Conservation (phyloP, 2,888 invertebrate genomes). For the Bhutanitis thaidina region DNA sequence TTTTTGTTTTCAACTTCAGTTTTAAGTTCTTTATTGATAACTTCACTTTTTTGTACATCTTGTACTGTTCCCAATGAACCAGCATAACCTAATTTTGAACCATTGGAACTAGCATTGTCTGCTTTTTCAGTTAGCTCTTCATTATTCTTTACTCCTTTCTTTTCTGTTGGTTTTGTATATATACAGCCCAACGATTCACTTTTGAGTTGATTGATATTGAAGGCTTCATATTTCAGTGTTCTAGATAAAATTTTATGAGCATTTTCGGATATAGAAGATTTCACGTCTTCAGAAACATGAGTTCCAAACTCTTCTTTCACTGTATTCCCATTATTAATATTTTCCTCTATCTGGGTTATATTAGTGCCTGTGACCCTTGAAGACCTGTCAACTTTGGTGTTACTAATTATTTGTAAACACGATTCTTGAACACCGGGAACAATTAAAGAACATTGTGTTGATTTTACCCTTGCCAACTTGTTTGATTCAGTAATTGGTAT, state of each 20-base stretch:
- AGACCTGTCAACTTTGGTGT: neutral
- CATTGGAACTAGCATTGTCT: slow-evolving; percentile 44
- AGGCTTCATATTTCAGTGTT: neutral
- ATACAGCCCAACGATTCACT: neutral
- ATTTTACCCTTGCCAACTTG: neutral
- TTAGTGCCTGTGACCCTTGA: neutral
- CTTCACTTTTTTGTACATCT: slow-evolving; percentile 38
- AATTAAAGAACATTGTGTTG: neutral
- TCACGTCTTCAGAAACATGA: neutral
- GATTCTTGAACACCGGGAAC: too few species aligned
- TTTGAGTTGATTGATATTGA: neutral
- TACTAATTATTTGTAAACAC: too few species aligned
- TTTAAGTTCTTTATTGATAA: too few species aligned
- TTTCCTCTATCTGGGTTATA: too few species aligned
- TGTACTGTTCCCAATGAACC: slow-evolving; percentile 41
- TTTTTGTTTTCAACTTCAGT: slow-evolving; percentile 17
- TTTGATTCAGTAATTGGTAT: neutral
- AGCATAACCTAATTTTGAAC: slow-evolving; percentile 53
- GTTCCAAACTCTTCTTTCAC: neutral
- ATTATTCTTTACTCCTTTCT: neutral
- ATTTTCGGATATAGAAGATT: too few species aligned
- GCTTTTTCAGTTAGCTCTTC: slow-evolving; percentile 30
- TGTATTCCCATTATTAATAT: neutral
- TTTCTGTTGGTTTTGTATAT: slow-evolving; percentile 1
- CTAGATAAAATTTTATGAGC: neutral